Conservation (phyloP, 92 coral and sea anemone species). For the Bergia puertoricense region DNA sequence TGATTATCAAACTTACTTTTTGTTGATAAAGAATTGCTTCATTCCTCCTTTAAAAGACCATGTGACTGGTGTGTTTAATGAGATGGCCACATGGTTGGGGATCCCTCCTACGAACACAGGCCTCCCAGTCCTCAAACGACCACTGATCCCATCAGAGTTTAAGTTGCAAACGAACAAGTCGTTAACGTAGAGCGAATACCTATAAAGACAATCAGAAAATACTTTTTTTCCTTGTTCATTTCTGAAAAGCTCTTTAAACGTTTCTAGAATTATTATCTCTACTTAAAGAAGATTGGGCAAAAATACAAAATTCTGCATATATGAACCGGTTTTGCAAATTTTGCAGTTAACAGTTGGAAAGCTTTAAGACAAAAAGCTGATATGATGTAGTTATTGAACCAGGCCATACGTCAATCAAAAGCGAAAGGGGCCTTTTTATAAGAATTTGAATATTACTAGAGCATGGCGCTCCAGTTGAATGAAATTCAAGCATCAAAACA, state of each 20-base stretch:
- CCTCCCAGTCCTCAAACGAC: constrained; percentile 37
- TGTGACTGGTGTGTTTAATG: constrained; percentile 57
- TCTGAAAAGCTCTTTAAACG: neutral
- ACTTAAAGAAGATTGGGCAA: too few species aligned
- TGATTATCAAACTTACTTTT: constrained; percentile 49
- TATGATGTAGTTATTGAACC: too few species aligned
- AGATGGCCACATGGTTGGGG: constrained; percentile 37
- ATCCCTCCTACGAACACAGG: constrained; percentile 81
- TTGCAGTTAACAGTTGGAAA: too few species aligned
- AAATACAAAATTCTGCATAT: too few species aligned
- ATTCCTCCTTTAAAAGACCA: constrained; percentile 78
- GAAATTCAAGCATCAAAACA: too few species aligned
- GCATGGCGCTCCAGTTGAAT: too few species aligned
- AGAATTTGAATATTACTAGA: too few species aligned
- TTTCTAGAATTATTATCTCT: neutral
- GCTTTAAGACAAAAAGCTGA: too few species aligned
- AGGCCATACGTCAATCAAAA: too few species aligned
- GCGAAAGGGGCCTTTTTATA: too few species aligned
- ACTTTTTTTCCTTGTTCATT: neutral
- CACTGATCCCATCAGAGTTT: constrained; percentile 41
- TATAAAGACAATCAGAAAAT: neutral
- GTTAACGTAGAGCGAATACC: constrained; percentile 65
- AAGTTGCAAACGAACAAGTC: constrained; percentile 53
- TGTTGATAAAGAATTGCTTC: constrained; percentile 59
- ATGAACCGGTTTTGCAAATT: too few species aligned